Evolutionary conservation across 2,113 vertebrate species (phyloP).

Genomic region (Calidris pygmaea): DNA sequence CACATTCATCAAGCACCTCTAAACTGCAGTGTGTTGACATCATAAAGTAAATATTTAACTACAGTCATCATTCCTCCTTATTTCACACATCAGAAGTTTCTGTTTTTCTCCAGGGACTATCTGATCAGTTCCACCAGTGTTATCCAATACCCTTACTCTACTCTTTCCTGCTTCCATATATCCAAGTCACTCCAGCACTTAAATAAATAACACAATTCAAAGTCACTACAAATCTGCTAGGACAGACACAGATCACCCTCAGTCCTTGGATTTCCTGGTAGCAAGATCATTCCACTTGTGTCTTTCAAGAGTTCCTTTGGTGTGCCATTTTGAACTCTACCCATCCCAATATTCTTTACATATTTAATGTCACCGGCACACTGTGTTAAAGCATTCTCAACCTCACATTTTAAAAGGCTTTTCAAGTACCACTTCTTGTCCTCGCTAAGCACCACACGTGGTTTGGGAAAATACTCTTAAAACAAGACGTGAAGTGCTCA

Average conservation of each 20-base stretch:
- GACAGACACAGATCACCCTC: not conserved
- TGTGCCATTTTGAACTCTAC: not conserved
- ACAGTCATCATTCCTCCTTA: not conserved
- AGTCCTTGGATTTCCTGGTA: not conserved
- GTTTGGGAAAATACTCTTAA: not conserved
- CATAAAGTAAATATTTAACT: slow-evolving; percentile 45
- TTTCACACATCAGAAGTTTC: slow-evolving; percentile 26
- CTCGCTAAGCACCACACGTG: not conserved
- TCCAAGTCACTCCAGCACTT: not conserved
- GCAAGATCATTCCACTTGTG: rapidly evolving
- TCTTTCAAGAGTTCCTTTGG: not conserved
- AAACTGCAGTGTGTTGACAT: not conserved
- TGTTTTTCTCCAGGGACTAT: not conserved
- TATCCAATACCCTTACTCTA: not conserved
- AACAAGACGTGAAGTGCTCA: rapidly evolving
- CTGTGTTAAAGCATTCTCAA: not conserved
- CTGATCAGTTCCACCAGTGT: not conserved
- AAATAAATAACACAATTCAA: not conserved
- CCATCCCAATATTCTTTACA: not conserved
- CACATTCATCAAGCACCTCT: not conserved
- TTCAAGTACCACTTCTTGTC: not conserved
- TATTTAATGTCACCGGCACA: not conserved
- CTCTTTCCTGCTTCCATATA: not conserved
- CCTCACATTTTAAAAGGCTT: not conserved
- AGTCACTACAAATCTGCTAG: not conserved